Evolutionary conservation across 2,113 vertebrate species (phyloP).

Genomic region (Zosterops lateralis): DNA sequence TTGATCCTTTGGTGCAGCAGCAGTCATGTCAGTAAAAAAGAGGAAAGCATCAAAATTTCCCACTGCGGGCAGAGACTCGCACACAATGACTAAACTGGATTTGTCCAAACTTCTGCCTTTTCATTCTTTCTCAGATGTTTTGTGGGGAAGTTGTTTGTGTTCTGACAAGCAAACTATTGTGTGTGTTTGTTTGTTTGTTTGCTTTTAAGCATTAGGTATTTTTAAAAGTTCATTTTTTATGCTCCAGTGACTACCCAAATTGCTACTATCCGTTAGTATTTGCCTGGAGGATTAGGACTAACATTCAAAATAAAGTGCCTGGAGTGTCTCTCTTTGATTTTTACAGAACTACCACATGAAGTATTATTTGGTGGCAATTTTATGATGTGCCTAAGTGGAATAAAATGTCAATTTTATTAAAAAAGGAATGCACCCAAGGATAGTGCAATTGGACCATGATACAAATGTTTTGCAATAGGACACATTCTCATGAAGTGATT

Average conservation of each 20-base stretch:
- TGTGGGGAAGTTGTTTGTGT: constrained; percentile 24
- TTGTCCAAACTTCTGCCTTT: constrained; percentile 12
- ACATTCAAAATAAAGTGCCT: constrained; percentile 10
- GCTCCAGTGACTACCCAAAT: constrained; percentile 7
- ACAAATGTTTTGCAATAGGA: background rate
- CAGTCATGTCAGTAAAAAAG: background rate
- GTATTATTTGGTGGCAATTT: constrained; percentile 19
- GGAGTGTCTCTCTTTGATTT: background rate
- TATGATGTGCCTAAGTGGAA: constrained; percentile 15
- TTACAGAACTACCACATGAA: constrained; percentile 12
- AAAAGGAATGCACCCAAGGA: constrained; percentile 27
- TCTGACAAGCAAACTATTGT: constrained; percentile 12
- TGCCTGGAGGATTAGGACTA: constrained; percentile 25
- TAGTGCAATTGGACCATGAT: background rate
- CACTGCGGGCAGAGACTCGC: background rate
- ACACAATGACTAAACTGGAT: constrained; percentile 5
- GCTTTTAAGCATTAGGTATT: background rate
- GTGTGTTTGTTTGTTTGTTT: constrained; percentile 25
- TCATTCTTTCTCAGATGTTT: constrained; percentile 18
- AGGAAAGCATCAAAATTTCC: background rate
- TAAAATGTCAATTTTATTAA: constrained; percentile 19
- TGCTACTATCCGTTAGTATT: background rate
- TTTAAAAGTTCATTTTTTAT: constrained; percentile 41
- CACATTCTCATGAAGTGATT: constrained; percentile 11
- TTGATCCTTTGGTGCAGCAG: background rate